Evolutionary conservation across 2,888 invertebrate genomes (phyloP), one percentile per base, ranked within the genome.

Genomic region (Hypselothyrea guttata): DNA sequence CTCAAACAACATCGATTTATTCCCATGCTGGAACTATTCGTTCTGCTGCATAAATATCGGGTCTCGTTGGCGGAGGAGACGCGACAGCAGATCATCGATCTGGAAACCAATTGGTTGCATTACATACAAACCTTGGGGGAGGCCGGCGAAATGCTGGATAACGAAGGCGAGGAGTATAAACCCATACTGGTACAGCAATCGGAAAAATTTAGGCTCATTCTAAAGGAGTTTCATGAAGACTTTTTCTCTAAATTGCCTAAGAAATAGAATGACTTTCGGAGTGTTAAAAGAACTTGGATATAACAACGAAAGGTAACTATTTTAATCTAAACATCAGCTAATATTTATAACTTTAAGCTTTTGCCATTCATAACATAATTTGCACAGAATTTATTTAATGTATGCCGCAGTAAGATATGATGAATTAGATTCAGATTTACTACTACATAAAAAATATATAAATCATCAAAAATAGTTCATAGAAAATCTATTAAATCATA

Each of bases 1-100:
- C 71, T 84, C 0, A 92, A 94, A 54, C 94, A 96, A 88, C 91
- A 91, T 44, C 93, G 93, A 62, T 96, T 97, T 88, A 93, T 94
- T 0, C 92, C 93, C 4, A 94, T 97, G 60, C 90, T 93, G 45
- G 95, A 96, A 49, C 93, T 96, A 87, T 95, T 96, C 90, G 90
- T 90, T 28, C 92, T 93, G 13, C 88, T 96, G 52, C 93, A 91
- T 57, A 96, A 95, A 86, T 96, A 96, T 87, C 93, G 94, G 69
- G 94, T 96, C 0, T 91, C 93, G 48, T 89, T 96, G 48, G 91
- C 93, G 1, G 65, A 78, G 1, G 54, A 69, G 1, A 78, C 82
- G 1, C 77, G 76, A 0, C 40, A 76, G 7, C 75, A 87, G 53
- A 68, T 89, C 7, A 31, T 60, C n/a, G 81, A 86, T 1, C 54